Evolutionary conservation across 2,888 invertebrate species (phyloP), one percentile per base, ranked within the genome.

Genomic region (Hirtodrosophila cameraria): DNA sequence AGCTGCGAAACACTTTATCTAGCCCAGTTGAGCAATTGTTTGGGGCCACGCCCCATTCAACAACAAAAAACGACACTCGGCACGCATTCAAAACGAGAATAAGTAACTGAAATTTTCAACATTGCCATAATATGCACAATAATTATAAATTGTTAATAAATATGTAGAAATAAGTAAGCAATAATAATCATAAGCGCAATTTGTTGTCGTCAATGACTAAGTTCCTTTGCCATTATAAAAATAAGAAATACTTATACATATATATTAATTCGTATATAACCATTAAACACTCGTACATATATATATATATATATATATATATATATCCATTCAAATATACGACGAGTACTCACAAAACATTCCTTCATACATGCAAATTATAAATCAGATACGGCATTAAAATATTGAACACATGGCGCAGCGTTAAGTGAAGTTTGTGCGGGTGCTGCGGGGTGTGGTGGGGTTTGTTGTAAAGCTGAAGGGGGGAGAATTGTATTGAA

Each of bases 391-490:
- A 84, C 75, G 80, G 81, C 73, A 81, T 75, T 63, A 78, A 71
- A 62, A 81, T 81, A 84, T 84, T 81, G 80, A 81, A 81, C 84
- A 81, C 80, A 81, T 81, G 80, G 84, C 84, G 80, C 71, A 59
- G 72, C 55, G 63, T 45, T 54, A 72, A 62, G 70, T 54, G 69
- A 69, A 70, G 70, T 70, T 70, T 48, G 68, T 68, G 69, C 69
- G 67, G 69, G 67, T 67, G 67, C 25, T 31, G 23, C 13, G 5
- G 25, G 20, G 11, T 11, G 12, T 16, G 27, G 12, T 18, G 7
- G 1, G 11, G 15, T 1, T n/a, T n/a, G n/a, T n/a, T n/a, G 15
- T 20, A 6, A 27, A n/a, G n/a, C n/a, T n/a, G 6, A 6, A n/a
- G 31, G n/a, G 41, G 52, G 58, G 35, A 27, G 57, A 15, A 11